Evolutionary conservation across 2,113 vertebrate species (phyloP), one percentile per base, ranked within the genome.

Genomic region (Gavialis gangeticus): DNA sequence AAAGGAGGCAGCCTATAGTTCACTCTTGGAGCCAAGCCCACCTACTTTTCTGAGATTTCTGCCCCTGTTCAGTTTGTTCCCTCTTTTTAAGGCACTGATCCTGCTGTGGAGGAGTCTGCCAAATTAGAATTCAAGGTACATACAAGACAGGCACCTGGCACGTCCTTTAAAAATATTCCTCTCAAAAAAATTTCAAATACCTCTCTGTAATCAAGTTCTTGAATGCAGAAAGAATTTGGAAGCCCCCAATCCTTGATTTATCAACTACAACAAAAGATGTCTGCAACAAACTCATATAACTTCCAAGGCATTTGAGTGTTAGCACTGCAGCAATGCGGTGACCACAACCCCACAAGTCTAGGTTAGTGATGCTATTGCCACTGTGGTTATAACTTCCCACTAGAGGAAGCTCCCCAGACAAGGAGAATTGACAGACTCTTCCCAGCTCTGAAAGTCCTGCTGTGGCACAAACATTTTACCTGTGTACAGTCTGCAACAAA

Each of bases 41-140:
- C 17, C 67, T 58, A 17, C 13, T 73, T 67, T 13, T 67, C 57
- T 30, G 79, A 73, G 1, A 34, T 24, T 37, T 58, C 56, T 83
- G 88, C 2, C 3, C 55, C 22, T 2, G 3, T 62, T 79, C 7
- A 1, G 4, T 7, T 79, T 76, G 2, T 3, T 82, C 46, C 46
- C 67, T 71, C 21, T 84, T 88, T 54, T 13, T 27, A 82, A 30
- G 34, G 30, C 15, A 11, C 3, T 92, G 85, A 37, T 67, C 30
- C 30, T 71, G 34, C 30, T 22, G 3, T 71, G 57, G 82, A 57
- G 25, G 89, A 75, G 14, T 56, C 63, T 73, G 60, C 78, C 10
- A n/a, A 66, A 10, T 13, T 57, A n/a, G 87, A 46, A 2, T 0
- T 0, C 12, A n/a, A n/a, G 19, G 37, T 19, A n/a, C 62, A 3